Evolutionary conservation across 2,797 vertebrate genomes (phyloP).

Genomic region (Anabacerthia variegaticeps): DNA sequence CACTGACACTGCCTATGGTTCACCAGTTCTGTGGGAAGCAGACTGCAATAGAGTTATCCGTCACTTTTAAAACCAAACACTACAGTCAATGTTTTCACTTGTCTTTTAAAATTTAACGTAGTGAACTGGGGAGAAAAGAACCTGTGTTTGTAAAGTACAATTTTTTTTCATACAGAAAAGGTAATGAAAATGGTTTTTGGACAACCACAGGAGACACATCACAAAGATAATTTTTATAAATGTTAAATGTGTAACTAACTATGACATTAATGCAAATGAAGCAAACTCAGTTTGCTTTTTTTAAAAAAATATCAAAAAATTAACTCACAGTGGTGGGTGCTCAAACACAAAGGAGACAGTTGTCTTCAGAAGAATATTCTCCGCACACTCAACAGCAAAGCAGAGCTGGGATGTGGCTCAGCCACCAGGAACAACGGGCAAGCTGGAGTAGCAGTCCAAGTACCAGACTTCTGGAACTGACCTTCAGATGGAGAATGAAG

Average conservation of each 20-base stretch:
- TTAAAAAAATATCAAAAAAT: neutral
- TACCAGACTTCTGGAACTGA: neutral
- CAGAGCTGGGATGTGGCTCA: fast-evolving
- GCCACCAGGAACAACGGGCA: neutral
- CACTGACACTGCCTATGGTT: neutral
- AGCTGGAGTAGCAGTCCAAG: neutral
- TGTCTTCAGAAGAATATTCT: neutral
- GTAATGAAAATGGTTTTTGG: neutral
- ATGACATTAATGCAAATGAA: neutral
- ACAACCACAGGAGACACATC: neutral
- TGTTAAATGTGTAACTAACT: neutral
- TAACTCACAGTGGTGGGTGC: neutral
- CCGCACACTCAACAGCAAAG: neutral
- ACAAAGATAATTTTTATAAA: neutral
- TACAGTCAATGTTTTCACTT: neutral
- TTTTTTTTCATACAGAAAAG: neutral
- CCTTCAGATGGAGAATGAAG: neutral
- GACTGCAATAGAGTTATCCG: neutral
- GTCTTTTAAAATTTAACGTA: neutral
- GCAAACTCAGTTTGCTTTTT: neutral
- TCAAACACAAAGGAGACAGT: neutral
- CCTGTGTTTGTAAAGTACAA: neutral
- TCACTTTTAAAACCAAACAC: neutral
- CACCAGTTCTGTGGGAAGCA: neutral
- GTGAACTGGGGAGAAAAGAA: neutral